A percentile compares a stretch with the other conserved stretches of the same genome.
These are phyloP conservation scores for Zootermopsis nevadensis DNA, from an alignment of 2,888 invertebrate genomes.

Conservation along the genomic window DNA sequence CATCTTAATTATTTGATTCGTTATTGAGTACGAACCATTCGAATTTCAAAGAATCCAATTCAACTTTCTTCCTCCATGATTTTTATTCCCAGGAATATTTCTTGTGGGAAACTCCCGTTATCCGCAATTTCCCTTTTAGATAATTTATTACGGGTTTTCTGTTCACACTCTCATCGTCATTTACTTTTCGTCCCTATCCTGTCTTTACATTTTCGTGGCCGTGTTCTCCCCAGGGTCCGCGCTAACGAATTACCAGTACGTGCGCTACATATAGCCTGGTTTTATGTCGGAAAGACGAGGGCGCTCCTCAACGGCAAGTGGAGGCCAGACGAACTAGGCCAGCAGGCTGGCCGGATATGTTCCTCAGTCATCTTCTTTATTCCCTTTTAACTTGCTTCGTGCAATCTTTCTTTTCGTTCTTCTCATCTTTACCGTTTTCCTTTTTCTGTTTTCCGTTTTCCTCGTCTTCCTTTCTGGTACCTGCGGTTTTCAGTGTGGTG, in stretches of 20 bases:
- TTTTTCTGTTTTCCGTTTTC: not conserved
- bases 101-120: not conserved
- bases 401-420: not conserved
- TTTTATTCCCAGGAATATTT: not conserved
- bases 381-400: not conserved
- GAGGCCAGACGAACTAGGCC: not conserved
- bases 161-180: not conserved
- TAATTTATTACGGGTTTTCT: not conserved
- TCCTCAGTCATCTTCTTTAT: not conserved
- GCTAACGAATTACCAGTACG: slow-evolving; percentile 20
- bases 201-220: not conserved
- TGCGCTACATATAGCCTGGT: not conserved
- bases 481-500: not conserved
- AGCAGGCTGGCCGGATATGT: not conserved
- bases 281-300: not conserved
- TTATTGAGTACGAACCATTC: no score
- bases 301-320: not conserved
- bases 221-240: slow-evolving; percentile 21
- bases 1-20: no score
- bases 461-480: not conserved
- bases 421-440: not conserved
- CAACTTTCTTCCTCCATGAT: not conserved
- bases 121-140: not conserved
- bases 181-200: not conserved
- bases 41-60: not conserved